Conservation (phyloP, 1,140 invertebrate genomes). For the Pseudomyrmex sp. region DNA sequence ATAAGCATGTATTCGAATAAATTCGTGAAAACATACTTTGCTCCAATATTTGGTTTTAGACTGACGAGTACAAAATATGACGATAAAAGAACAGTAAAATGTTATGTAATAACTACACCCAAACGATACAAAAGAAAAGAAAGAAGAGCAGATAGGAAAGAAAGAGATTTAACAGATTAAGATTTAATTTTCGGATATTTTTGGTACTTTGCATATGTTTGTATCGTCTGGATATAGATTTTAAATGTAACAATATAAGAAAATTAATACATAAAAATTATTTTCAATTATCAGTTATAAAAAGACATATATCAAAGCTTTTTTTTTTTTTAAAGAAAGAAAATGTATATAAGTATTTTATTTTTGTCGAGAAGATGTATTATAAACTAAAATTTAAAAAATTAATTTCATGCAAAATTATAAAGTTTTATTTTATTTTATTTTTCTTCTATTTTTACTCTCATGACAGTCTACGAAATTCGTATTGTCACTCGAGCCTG, state of each 20-base stretch:
- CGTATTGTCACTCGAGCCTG: constrained; percentile 60
- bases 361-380: constrained; percentile 74
- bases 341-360: constrained; percentile 78
- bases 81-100: constrained; percentile 19
- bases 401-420: constrained; percentile 77
- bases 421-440: constrained; percentile 72
- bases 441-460: constrained; percentile 61
- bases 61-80: constrained; percentile 34
- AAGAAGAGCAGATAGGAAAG: no score
- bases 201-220: not conserved
- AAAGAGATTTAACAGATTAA: not conserved
- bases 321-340: constrained; percentile 60
- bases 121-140: constrained; percentile 27
- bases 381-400: constrained; percentile 81
- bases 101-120: constrained; percentile 20
- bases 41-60: not conserved
- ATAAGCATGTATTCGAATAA: constrained; percentile 15
- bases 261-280: no score
- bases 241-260: constrained; percentile 5
- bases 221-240: constrained; percentile 45
- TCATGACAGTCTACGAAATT: constrained; percentile 44
- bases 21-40: no score
- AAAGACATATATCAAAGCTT: not conserved
- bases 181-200: not conserved
- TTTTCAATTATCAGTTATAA: constrained; percentile 17